These are phyloP conservation scores for Sebastes matsubarae DNA, from an alignment of 2,797 vertebrate genomes.

Conservation along the genomic window DNA sequence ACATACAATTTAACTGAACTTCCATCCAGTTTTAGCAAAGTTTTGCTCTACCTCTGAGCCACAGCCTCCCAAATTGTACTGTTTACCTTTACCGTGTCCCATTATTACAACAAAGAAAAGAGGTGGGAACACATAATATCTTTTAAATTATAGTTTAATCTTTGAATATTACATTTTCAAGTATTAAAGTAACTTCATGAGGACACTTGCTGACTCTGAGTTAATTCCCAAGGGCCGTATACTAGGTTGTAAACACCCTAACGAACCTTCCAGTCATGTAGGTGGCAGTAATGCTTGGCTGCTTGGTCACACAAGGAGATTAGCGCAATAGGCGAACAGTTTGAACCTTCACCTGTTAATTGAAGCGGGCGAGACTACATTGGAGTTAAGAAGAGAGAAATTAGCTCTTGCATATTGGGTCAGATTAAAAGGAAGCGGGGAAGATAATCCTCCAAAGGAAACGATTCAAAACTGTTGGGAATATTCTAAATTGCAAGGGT, in stretches of 20 bases:
- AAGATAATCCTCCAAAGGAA: too few relatives aligned
- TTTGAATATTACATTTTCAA: neutral
- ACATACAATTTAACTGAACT: too few relatives aligned
- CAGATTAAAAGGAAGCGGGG: too few relatives aligned
- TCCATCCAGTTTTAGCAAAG: too few relatives aligned
- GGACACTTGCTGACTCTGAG: neutral
- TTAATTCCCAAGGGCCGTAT: neutral
- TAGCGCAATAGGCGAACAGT: neutral
- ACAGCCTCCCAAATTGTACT: neutral
- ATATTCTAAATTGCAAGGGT: too few relatives aligned
- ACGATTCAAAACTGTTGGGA: too few relatives aligned
- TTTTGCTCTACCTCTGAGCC: too few relatives aligned
- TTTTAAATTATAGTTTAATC: neutral
- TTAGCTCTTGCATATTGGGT: too few relatives aligned
- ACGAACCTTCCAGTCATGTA: neutral
- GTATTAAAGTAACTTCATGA: neutral
- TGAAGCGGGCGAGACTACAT: too few relatives aligned
- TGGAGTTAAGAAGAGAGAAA: too few relatives aligned
- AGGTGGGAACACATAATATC: neutral
- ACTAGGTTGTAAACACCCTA: neutral
- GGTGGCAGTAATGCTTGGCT: neutral
- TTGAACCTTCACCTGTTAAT: neutral
- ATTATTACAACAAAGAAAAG: neutral
- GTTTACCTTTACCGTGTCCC: neutral
- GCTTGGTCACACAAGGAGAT: too few relatives aligned